Base-by-base conservation (phyloP, 2,113 vertebrate genomes). In the Spilogale gracilis region DNA sequence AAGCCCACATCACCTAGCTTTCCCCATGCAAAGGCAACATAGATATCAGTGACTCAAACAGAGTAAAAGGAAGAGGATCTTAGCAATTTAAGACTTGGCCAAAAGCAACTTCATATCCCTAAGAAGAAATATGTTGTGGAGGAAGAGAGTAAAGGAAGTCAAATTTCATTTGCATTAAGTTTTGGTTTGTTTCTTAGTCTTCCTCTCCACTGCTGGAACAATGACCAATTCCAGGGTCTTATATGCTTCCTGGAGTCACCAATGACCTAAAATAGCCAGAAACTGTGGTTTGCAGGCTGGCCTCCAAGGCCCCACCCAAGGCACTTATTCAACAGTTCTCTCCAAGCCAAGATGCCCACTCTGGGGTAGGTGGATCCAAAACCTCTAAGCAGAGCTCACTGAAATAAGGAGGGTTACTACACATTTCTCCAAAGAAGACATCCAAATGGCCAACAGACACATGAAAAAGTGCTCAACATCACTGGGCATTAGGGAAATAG, bases 261-360 rank as follows among this genome's bases (percentile, higher is more conserved):
- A 89, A 90, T 85, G 79, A 96, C 93, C 95, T 23, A 97, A 97
- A 97, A 91, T 95, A 97, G 76, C 18, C 81, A 97, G 43, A 16
- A 63, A 96, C 25, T 89, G 17, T 48, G 73, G 45, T 92, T 78
- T 92, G 23, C 17, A 85, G 81, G 50, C 88, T 96, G 21, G 50
- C 89, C 30, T 96, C 45, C 67, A 95, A 94, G 50, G 89, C 80
- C n/a, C 45, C 88, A 81, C 52, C 95, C 90, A 96, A 97, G 45
- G 67, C 16, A 83, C 25, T 89, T 67, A 95, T 56, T 89, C 54
- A 94, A 97, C 13, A 91, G 61, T 74, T 91, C 63, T 97, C 71
- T 94, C 85, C 38, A 91, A 93, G 65, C 38, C 91, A 97, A 10
- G 79, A 92, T 88, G 38, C 48, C 67, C 50, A 96, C 23, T 92